phyloP scores from a whole-genome alignment of 2,888 invertebrate species.

The Ormyrus labotus region DNA sequence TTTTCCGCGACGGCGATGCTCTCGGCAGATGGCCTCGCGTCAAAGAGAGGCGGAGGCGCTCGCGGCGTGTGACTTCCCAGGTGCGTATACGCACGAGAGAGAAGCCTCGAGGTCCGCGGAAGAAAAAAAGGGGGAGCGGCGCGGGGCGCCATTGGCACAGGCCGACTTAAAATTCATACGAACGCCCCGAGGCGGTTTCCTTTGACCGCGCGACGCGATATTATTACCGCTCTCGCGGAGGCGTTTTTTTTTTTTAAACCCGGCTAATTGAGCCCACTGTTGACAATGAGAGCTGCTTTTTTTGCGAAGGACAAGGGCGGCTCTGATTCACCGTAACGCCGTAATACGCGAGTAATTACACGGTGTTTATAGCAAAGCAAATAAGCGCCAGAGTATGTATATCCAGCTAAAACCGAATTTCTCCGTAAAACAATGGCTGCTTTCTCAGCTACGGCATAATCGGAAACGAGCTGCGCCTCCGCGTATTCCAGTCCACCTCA shows the following conservation, averaged over 20 bases:
- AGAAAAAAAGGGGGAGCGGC: neutral
- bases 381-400: neutral
- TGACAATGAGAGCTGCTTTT: too few species aligned
- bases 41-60: neutral
- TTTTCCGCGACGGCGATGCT: conserved; percentile 3
- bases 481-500: too few species aligned
- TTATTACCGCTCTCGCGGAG: conserved; percentile 21
- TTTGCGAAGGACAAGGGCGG: too few species aligned
- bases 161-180: conserved; percentile 38
- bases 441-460: too few species aligned
- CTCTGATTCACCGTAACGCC: too few species aligned
- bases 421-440: too few species aligned
- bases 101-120: neutral
- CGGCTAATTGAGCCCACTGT: too few species aligned
- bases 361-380: neutral
- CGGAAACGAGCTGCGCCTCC: too few species aligned
- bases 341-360: too few species aligned
- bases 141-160: neutral
- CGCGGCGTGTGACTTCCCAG: conserved; percentile 25
- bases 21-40: conserved; percentile 28
- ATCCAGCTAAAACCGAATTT: too few species aligned
- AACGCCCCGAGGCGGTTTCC: conserved; percentile 28
- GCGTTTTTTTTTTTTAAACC: too few species aligned
- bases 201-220: conserved; percentile 22
- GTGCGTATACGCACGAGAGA: neutral